Base-by-base conservation (phyloP, 2,113 vertebrate species). In the Tonatia bakeri region DNA sequence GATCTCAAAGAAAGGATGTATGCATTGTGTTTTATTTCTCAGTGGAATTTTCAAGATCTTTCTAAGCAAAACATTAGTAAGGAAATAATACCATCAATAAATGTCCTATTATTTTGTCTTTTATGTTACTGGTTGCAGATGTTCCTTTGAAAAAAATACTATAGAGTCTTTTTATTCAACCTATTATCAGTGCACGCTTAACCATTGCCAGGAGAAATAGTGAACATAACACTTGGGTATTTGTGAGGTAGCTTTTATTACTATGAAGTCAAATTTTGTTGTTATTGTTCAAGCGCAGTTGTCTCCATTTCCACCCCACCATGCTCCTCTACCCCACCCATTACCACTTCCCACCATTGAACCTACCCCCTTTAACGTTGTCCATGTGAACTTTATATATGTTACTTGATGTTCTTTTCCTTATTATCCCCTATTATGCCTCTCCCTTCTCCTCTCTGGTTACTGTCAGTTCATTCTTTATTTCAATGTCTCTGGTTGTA, bases 71-170 rank as follows among this genome's bases (percentile, higher is more conserved):
- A 98, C 61, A 61, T n/a, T 3, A 97, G 92, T 94, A 98, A 83
- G 86, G 79, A 97, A 96, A 97, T 95, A 97, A 90, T 85, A 87
- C 91, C 97, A 88, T 98, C 97, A 96, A 96, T 96, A 96, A 97
- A 95, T 95, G 96, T 97, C 98, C 92, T 98, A 98, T 98, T 97
- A 97, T 98, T 97, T 97, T 94, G 97, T 96, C 97, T 98, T 98
- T 98, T 90, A 97, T 97, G 70, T 97, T 98, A 98, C 97, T 96
- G 14, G 7, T 94, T 98, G 89, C 98, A 98, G 98, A 98, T 98
- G 98, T 95, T 95, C 40, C 92, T 96, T 96, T 94, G 80, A 96
- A 98, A 96, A 96, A 59, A 97, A 90, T 84, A 50, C 85, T 96
- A 97, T 90, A 97, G 94, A 97, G 94, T 95, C 84, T 97, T 96